Conservation (phyloP, 2,888 invertebrate species). For the Euproctis similis region DNA sequence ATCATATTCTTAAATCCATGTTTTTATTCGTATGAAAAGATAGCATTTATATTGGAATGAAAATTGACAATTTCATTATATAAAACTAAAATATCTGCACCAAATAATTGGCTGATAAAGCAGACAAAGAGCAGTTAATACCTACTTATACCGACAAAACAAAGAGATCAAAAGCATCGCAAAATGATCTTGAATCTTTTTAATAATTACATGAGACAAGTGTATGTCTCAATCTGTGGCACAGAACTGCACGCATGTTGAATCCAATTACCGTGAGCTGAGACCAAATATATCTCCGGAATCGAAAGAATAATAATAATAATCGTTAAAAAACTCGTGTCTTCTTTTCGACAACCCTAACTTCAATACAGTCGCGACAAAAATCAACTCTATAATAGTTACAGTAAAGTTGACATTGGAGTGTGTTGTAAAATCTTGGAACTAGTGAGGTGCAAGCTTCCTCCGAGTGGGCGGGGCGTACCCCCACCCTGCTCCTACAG, state of each 20-base stretch:
- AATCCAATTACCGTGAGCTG: constrained; percentile 57
- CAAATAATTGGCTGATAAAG: constrained; percentile 31
- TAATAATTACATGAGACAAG: constrained; percentile 66
- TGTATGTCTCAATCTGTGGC: constrained; percentile 59
- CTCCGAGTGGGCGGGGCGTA: constrained; percentile 35
- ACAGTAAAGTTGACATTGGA: constrained; percentile 27
- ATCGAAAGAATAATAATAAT: constrained; percentile 53
- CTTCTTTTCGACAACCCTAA: constrained; percentile 46
- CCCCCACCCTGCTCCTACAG: constrained; percentile 26
- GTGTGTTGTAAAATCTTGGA: constrained; percentile 4
- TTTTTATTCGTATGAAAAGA: no score
- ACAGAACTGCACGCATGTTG: constrained; percentile 33
- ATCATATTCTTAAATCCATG: no score
- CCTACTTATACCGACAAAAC: constrained; percentile 29
- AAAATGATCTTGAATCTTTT: constrained; percentile 64
- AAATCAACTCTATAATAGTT: not conserved
- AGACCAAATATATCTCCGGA: constrained; percentile 50
- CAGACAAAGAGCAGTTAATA: constrained; percentile 7
- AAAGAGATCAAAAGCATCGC: constrained; percentile 32
- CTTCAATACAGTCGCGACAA: constrained; percentile 1
- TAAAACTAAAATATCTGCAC: no score
- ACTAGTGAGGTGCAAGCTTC: constrained; percentile 19
- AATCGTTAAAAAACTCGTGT: constrained; percentile 37
- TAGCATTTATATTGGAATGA: no score
- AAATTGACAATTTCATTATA: no score